Percentiles rank a stretch among this genome's conserved stretches.
phyloP scores from a whole-genome alignment of 2,797 vertebrate genomes.

The Pogoniulus pusillus region DNA sequence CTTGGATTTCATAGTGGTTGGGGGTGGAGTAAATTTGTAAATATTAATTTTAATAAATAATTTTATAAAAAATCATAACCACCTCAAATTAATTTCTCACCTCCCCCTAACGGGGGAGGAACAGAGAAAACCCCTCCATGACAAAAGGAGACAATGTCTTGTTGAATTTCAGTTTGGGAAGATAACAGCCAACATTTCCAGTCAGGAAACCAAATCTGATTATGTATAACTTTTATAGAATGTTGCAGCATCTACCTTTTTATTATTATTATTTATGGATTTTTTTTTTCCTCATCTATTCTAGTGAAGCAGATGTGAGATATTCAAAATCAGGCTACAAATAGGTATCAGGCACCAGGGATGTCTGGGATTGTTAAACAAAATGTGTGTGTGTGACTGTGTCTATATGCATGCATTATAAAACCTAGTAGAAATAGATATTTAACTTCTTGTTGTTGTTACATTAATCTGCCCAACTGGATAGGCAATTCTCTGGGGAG shows the following conservation, averaged over 20 bases:
- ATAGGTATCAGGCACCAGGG: neutral
- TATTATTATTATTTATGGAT: neutral
- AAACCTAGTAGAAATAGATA: neutral
- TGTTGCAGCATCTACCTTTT: too few relatives aligned
- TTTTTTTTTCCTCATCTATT: neutral
- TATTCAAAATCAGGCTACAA: neutral
- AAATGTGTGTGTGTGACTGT: neutral
- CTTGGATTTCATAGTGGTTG: too few relatives aligned
- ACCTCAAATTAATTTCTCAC: too few relatives aligned
- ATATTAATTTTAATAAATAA: too few relatives aligned
- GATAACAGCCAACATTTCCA: neutral
- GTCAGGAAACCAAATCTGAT: neutral
- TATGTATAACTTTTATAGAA: neutral
- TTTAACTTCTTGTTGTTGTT: neutral
- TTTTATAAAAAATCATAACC: too few relatives aligned
- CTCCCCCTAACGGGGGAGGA: too few relatives aligned
- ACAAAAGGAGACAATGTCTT: neutral
- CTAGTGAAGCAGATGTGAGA: neutral
- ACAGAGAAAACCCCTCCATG: too few relatives aligned
- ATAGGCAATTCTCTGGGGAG: neutral
- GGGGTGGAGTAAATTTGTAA: too few relatives aligned
- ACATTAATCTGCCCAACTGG: neutral
- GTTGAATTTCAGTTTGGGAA: neutral
- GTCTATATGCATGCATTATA: neutral
- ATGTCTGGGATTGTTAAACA: neutral